phyloP scores from a whole-genome alignment of 35 echinoderm and acorn worm genomes.

The Lytechinus variegatus region DNA sequence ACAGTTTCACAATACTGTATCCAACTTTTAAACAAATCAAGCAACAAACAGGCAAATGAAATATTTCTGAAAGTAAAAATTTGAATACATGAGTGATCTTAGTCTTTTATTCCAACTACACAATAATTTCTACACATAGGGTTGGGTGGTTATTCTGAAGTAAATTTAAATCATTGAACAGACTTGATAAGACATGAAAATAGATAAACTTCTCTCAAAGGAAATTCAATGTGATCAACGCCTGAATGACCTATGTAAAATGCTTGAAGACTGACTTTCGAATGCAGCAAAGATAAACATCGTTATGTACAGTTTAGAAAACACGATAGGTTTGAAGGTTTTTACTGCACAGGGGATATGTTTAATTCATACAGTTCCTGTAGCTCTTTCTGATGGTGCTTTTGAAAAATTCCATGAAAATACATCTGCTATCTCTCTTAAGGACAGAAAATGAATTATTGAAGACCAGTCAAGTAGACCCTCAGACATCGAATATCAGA shows the following conservation, averaged over 20 bases:
- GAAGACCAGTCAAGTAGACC: neutral
- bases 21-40: too few species aligned
- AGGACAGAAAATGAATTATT: neutral
- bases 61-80: too few species aligned
- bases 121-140: too few species aligned
- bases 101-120: too few species aligned
- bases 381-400: neutral
- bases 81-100: too few species aligned
- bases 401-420: conserved; percentile 9
- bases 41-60: too few species aligned
- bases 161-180: too few species aligned
- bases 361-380: neutral
- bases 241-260: neutral
- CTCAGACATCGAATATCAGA: neutral
- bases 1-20: too few species aligned
- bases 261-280: neutral
- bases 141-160: too few species aligned
- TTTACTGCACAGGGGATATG: neutral
- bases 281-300: neutral
- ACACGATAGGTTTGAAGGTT: neutral
- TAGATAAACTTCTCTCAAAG: too few species aligned
- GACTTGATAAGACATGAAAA: too few species aligned
- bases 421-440: neutral
- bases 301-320: neutral
- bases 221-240: neutral